Evolutionary conservation across 2,888 invertebrate species (phyloP).

Genomic region (Zaprionus lineosus): DNA sequence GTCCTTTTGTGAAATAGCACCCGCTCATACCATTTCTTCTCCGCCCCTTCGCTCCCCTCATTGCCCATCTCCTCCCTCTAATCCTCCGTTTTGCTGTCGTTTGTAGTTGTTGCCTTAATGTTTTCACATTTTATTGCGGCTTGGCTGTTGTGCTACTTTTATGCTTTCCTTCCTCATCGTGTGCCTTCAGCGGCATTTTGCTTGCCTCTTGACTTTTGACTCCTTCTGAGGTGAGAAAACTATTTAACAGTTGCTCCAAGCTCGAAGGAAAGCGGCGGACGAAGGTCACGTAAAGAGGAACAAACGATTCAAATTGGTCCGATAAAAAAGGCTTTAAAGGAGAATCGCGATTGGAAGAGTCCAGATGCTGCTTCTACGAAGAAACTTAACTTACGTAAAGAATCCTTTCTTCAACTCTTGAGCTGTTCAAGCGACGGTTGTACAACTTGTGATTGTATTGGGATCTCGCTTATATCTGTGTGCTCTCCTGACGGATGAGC

Average conservation of each 20-base stretch:
- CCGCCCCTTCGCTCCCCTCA: neutral
- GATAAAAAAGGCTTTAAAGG: too few relatives aligned
- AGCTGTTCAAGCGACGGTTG: too few relatives aligned
- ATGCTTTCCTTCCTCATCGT: neutral
- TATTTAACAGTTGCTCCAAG: conserved; percentile 32
- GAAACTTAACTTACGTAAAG: too few relatives aligned
- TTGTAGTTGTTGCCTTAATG: conserved; percentile 45
- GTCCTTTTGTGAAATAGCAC: conserved; percentile 62
- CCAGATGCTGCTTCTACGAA: too few relatives aligned
- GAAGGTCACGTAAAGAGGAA: too few relatives aligned
- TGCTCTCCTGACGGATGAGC: too few relatives aligned
- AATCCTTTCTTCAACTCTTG: too few relatives aligned
- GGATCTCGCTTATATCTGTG: too few relatives aligned
- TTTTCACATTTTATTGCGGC: conserved; percentile 67
- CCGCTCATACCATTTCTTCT: neutral
- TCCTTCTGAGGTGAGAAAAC: conserved; percentile 36
- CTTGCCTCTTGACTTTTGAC: conserved; percentile 53
- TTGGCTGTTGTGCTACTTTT: conserved; percentile 44
- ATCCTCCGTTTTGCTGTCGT: conserved; percentile 4
- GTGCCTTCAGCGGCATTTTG: conserved; percentile 24
- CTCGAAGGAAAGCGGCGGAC: too few relatives aligned
- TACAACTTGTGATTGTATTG: too few relatives aligned
- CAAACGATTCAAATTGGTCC: too few relatives aligned
- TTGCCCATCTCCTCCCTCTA: conserved; percentile 2
- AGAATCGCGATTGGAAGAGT: too few relatives aligned